Evolutionary conservation across 1,140 invertebrate genomes (phyloP).

Genomic region (Drosophila pallidifrons): DNA sequence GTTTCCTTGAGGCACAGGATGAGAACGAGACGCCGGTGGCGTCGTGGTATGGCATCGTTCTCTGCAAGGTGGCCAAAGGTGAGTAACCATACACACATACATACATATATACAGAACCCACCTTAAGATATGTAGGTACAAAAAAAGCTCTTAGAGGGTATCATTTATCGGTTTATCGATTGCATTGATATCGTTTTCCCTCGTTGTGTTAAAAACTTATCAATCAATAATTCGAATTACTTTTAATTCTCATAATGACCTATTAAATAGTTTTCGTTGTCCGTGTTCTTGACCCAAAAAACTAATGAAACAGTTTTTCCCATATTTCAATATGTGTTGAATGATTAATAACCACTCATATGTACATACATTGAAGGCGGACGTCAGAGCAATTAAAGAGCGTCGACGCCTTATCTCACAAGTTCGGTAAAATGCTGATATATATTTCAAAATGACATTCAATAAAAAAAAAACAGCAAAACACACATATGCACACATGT

Average conservation of each 20-base stretch:
- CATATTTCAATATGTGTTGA: constrained; percentile 11
- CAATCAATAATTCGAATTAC: constrained; percentile 14
- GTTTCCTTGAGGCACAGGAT: constrained; percentile 75
- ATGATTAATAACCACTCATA: constrained; percentile 61
- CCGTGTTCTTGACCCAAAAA: constrained; percentile 42
- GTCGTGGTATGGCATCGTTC: constrained; percentile 87
- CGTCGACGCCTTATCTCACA: constrained; percentile 55
- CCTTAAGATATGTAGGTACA: no score
- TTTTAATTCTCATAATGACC: constrained; percentile 4
- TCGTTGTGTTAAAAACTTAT: neutral
- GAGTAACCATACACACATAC: constrained; percentile 64
- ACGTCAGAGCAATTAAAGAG: constrained; percentile 64
- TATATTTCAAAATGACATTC: constrained; percentile 72
- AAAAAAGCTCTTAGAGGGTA: neutral
- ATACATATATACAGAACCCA: no score
- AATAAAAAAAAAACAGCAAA: constrained; percentile 61
- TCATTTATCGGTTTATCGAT: neutral
- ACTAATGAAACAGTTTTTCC: constrained; percentile 19
- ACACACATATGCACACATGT: constrained; percentile 10
- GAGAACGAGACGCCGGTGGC: constrained; percentile 80
- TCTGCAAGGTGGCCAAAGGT: constrained; percentile 89
- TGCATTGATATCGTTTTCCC: constrained; percentile 1
- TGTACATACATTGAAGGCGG: constrained; percentile 18
- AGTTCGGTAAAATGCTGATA: constrained; percentile 42
- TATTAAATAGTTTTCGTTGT: constrained; percentile 12